Evolutionary conservation across 1,140 invertebrate species (phyloP).

Genomic region (Metaphire vulgaris): DNA sequence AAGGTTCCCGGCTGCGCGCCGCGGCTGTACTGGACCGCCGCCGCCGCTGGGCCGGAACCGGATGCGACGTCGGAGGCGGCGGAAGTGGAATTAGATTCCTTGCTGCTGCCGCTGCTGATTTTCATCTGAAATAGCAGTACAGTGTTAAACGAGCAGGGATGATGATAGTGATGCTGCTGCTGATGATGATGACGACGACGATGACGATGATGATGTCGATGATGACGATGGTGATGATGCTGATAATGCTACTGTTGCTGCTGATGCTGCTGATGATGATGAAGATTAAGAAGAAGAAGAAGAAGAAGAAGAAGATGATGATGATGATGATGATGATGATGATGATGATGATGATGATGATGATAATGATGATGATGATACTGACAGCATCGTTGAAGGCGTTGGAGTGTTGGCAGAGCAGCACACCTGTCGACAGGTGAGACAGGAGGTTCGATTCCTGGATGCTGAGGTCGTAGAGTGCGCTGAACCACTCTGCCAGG

Average conservation of each 20-base stretch:
- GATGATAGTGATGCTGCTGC: too few species aligned
- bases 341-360: constrained; percentile 15
- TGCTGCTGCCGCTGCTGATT: too few species aligned
- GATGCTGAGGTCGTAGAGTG: constrained; percentile 75
- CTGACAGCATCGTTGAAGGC: constrained; percentile 57
- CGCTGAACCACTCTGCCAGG: constrained; percentile 86
- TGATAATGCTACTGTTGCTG: too few species aligned
- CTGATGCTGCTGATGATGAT: too few species aligned
- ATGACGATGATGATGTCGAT: background rate
- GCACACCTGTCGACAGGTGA: constrained; percentile 82
- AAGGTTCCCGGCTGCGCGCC: constrained; percentile 77
- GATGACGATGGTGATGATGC: too few species aligned
- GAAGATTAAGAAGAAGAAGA: too few species aligned
- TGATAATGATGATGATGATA: constrained; percentile 11
- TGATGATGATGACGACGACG: too few species aligned
- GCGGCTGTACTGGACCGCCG: constrained; percentile 54
- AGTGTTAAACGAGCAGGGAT: too few species aligned
- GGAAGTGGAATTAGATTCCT: background rate
- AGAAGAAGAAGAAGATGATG: background rate
- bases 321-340: constrained; percentile 13
- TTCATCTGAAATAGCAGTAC: too few species aligned
- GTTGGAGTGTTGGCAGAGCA: constrained; percentile 87
- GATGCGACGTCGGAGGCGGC: background rate
- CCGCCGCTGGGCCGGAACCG: background rate
- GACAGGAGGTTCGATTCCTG: constrained; percentile 87